phyloP scores from a whole-genome alignment of 1,140 invertebrate species.

The Fopius arisanus region DNA sequence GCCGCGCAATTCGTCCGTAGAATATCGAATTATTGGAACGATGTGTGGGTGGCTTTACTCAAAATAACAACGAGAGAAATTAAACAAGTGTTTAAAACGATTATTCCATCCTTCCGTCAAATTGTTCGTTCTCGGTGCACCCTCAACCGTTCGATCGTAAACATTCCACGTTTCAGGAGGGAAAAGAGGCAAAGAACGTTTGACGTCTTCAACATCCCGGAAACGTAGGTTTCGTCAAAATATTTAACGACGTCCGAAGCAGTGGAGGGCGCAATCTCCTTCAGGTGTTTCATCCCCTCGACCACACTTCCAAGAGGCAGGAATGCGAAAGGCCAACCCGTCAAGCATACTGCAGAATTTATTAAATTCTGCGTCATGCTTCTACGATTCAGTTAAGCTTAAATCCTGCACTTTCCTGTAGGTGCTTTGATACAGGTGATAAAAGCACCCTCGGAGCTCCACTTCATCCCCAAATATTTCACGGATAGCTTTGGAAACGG shows the following conservation, averaged over 20 bases:
- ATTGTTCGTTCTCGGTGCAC: too few species aligned
- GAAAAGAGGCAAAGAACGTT: too few species aligned
- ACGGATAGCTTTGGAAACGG: not conserved
- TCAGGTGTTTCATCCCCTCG: not conserved
- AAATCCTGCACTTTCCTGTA: constrained; percentile 9
- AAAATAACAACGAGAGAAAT: too few species aligned
- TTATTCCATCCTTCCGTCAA: too few species aligned
- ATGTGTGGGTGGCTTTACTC: too few species aligned
- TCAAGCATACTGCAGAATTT: constrained; percentile 14
- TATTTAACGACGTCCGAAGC: not conserved
- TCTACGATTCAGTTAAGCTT: not conserved
- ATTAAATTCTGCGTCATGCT: constrained; percentile 8
- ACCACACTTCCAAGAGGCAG: not conserved
- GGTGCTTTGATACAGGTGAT: constrained; percentile 5
- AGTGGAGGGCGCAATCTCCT: not conserved
- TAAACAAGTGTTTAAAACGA: too few species aligned
- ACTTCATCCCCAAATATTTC: not conserved
- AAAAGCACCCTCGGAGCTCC: not conserved
- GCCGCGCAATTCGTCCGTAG: too few species aligned
- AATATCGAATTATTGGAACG: too few species aligned
- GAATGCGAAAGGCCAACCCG: not conserved
- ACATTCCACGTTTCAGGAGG: too few species aligned
- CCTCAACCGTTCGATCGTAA: too few species aligned
- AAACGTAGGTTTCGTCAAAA: constrained; percentile 14
- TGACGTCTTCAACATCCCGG: too few species aligned